Evolutionary conservation across 1,140 invertebrate genomes (phyloP).

Genomic region (Cydia pomonella): DNA sequence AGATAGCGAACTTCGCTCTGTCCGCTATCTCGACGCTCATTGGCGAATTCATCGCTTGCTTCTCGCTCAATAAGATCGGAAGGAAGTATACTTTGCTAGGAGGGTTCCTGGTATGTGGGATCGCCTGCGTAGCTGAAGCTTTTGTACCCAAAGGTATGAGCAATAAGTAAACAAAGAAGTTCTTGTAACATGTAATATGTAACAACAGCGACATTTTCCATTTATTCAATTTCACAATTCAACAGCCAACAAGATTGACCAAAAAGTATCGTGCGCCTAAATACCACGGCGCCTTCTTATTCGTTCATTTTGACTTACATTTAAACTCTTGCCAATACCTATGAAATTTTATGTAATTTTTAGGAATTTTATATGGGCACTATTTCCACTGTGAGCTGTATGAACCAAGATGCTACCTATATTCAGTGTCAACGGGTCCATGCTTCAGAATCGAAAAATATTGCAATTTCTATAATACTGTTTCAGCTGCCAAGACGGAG

Average conservation of each 20-base stretch:
- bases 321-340: no score
- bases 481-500: conserved; percentile 12
- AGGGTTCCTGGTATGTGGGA: conserved; percentile 39
- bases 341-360: no score
- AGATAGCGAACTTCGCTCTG: conserved; percentile 84
- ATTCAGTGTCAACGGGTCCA: no score
- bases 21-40: conserved; percentile 84
- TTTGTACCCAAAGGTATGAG: conserved; percentile 44
- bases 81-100: conserved; percentile 56
- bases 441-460: no score
- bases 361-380: no score
- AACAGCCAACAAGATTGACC: no score
- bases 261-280: no score
- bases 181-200: neutral
- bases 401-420: no score
- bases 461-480: neutral
- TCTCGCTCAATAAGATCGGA: conserved; percentile 82
- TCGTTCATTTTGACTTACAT: no score
- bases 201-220: neutral
- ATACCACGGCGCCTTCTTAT: no score
- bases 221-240: no score
- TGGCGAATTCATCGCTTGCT: conserved; percentile 82
- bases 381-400: no score
- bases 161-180: neutral
- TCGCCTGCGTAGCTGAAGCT: conserved; percentile 42